A percentile compares a stretch with the other conserved stretches of the same genome.
Evolutionary conservation across 2,888 invertebrate species (phyloP).

Genomic region (Chrysomela aeneicollis): DNA sequence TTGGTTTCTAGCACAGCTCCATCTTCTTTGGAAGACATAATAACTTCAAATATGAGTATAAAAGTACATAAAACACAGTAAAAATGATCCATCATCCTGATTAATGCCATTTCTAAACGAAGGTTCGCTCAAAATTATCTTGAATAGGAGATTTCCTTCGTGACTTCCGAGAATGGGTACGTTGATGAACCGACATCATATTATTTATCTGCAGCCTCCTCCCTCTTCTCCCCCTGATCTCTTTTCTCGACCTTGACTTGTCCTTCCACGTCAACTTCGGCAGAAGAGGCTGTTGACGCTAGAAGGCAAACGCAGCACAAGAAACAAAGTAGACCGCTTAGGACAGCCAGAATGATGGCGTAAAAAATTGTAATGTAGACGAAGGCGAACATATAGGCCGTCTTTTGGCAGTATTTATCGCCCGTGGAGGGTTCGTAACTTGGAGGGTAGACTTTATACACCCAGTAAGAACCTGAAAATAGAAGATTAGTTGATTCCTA

Average conservation of each 20-base stretch:
- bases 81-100: too few species aligned
- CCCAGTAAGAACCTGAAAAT: slow-evolving; percentile 53
- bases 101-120: too few species aligned
- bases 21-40: too few species aligned
- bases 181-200: not conserved
- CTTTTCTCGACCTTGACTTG: not conserved
- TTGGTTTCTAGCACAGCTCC: too few species aligned
- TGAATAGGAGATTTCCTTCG: too few species aligned
- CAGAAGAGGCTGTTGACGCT: slow-evolving; percentile 20
- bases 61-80: too few species aligned
- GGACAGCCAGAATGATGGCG: slow-evolving; percentile 36
- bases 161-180: not conserved
- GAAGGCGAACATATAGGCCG: slow-evolving; percentile 53
- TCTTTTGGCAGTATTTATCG: slow-evolving; percentile 51
- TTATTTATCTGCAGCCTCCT: not conserved
- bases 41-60: too few species aligned
- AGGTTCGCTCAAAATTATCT: too few species aligned
- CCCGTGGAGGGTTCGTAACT: slow-evolving; percentile 43
- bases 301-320: slow-evolving; percentile 45
- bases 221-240: not conserved
- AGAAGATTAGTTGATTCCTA: too few species aligned
- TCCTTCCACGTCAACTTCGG: slow-evolving; percentile 30
- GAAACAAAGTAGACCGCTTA: slow-evolving; percentile 47
- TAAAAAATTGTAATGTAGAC: slow-evolving; percentile 46
- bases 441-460: slow-evolving; percentile 52